phyloP scores from a whole-genome alignment of 1,140 invertebrate species.

The Danaus plexippus region DNA sequence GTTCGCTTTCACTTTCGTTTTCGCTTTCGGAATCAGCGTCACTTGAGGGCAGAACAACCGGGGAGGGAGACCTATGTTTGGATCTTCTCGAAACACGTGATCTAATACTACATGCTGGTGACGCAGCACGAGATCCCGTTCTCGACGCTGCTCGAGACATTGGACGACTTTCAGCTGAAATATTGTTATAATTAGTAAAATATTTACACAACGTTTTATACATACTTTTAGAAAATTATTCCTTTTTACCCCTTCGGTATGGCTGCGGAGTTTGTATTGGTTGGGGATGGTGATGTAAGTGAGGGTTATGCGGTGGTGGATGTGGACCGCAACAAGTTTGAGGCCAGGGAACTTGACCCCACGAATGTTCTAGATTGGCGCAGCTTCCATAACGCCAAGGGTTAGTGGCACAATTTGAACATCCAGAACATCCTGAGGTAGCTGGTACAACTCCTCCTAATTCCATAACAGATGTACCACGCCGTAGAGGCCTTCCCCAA shows the following conservation, averaged over 20 bases:
- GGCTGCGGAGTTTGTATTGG: constrained; percentile 67
- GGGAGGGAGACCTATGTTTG: constrained; percentile 49
- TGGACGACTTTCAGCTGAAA: constrained; percentile 43
- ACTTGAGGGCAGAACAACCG: constrained; percentile 48
- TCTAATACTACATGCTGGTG: constrained; percentile 79
- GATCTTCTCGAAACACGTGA: constrained; percentile 67
- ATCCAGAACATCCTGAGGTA: constrained; percentile 74
- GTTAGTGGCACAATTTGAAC: constrained; percentile 62
- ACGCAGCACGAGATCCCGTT: constrained; percentile 74
- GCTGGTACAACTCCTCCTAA: constrained; percentile 28
- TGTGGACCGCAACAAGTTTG: constrained; percentile 66
- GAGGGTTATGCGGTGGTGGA: constrained; percentile 22
- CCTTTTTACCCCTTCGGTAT: constrained; percentile 46
- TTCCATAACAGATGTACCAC: constrained; percentile 55
- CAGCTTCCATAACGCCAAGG: constrained; percentile 76
- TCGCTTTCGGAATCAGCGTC: constrained; percentile 61
- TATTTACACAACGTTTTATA: not conserved
- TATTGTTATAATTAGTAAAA: constrained; percentile 3
- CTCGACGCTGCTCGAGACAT: constrained; percentile 58
- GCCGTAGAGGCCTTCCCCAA: constrained; percentile 48
- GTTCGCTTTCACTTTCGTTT: constrained; percentile 40
- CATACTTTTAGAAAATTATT: not conserved
- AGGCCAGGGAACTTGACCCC: constrained; percentile 54
- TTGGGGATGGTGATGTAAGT: constrained; percentile 59
- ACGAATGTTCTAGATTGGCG: constrained; percentile 75